Conservation (phyloP, 2,113 vertebrate species). For the Pontoporia blainvillei region DNA sequence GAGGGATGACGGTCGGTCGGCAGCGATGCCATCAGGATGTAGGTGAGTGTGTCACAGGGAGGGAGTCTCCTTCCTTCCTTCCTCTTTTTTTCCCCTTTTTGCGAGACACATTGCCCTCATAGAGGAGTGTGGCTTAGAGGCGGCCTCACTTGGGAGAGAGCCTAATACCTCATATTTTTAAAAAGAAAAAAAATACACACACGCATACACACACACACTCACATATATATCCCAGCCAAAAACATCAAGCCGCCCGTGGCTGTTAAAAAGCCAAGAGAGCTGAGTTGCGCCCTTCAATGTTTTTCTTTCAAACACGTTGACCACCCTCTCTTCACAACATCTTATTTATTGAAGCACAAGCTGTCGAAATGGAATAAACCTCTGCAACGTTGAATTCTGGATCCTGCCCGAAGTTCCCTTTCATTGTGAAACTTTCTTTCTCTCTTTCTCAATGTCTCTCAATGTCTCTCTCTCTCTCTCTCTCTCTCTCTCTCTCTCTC, state of each 20-base stretch:
- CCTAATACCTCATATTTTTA: conserved; percentile 81
- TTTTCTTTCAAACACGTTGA: conserved; percentile 82
- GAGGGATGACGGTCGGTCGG: neutral
- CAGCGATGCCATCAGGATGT: neutral
- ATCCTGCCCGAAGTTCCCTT: neutral
- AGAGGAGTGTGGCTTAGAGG: conserved; percentile 77
- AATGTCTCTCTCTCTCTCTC: no score
- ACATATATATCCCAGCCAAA: conserved; percentile 80
- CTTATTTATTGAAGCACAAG: conserved; percentile 72
- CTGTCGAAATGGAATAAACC: conserved; percentile 58
- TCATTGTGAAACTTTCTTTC: neutral
- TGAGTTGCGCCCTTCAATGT: conserved; percentile 79
- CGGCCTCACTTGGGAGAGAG: conserved; percentile 80
- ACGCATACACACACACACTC: conserved; percentile 62
- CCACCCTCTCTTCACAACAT: conserved; percentile 75
- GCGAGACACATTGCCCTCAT: conserved; percentile 73
- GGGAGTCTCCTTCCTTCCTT: neutral
- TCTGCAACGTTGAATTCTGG: neutral
- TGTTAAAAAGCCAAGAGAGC: conserved; percentile 84
- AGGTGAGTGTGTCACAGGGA: neutral
- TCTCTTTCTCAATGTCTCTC: neutral
- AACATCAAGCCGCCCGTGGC: conserved; percentile 84
- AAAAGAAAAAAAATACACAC: conserved; percentile 75
- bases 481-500: neutral
- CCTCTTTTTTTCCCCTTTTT: conserved; percentile 3